Evolutionary conservation across 2,797 vertebrate genomes (phyloP).

Genomic region (Denticeps clupeoides): DNA sequence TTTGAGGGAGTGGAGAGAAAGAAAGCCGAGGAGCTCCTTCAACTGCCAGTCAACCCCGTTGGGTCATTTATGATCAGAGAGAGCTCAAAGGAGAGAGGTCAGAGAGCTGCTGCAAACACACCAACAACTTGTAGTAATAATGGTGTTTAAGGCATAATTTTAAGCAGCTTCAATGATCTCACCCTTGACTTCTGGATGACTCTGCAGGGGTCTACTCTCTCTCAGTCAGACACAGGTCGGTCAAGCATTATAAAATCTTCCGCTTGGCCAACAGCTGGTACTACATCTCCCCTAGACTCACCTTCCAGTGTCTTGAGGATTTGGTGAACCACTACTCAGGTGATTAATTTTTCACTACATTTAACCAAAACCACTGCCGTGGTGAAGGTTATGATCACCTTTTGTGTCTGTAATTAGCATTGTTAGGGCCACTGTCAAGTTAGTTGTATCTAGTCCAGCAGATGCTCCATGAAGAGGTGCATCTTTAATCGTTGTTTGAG

Average conservation of each 20-base stretch:
- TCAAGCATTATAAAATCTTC: slow-evolving; percentile 90
- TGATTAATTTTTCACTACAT: slow-evolving; percentile 38
- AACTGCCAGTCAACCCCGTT: slow-evolving; percentile 66
- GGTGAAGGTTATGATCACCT: too few relatives aligned
- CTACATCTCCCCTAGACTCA: slow-evolving; percentile 91
- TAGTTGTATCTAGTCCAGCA: too few relatives aligned
- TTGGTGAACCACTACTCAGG: slow-evolving; percentile 93
- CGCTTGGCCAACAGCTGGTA: slow-evolving; percentile 95
- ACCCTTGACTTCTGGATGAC: not conserved
- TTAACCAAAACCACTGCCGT: too few relatives aligned
- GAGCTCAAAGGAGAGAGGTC: slow-evolving; percentile 76
- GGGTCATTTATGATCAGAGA: slow-evolving; percentile 93
- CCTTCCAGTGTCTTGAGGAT: slow-evolving; percentile 95
- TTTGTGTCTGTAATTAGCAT: too few relatives aligned
- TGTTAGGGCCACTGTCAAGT: too few relatives aligned
- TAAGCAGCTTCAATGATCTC: not conserved
- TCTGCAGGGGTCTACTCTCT: slow-evolving; percentile 78
- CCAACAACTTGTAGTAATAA: too few relatives aligned
- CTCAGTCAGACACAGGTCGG: slow-evolving; percentile 71
- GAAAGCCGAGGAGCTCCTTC: slow-evolving; percentile 85
- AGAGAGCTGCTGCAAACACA: too few relatives aligned
- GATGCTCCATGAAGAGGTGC: too few relatives aligned
- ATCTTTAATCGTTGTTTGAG: too few relatives aligned
- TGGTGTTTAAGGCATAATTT: too few relatives aligned
- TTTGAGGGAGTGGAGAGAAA: slow-evolving; percentile 84